Evolutionary conservation across 1,140 invertebrate species (phyloP), one percentile per base, ranked within the genome.

Genomic region (Hypothenemus hampei): DNA sequence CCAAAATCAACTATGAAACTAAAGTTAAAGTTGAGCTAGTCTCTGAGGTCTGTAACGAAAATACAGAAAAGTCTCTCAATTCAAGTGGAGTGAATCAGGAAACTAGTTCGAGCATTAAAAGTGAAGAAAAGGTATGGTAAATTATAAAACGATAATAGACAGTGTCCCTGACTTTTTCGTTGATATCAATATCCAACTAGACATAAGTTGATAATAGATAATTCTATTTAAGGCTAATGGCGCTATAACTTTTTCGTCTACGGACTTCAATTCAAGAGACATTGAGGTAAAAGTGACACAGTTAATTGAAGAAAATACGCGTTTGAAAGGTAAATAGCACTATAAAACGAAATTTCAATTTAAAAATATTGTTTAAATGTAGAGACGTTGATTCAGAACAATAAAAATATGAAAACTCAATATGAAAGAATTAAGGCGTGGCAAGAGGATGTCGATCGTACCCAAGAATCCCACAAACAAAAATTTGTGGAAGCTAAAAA

Each of bases 371-470:
- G 21, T 39, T 45, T 31, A 51, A 8, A 11, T 61, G 55, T 24
- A 68, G 76, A 78, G 61, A 76, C 77, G 2, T 57, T 81, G 22
- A 64, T 69, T 4, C 71, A 76, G 50, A 80, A 80, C 52, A 81
- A 78, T 61, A 50, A 72, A 26, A 69, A 73, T 1, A 76, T 80
- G 71, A 78, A 78, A 49, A 64, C 75, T 21, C 76, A 80, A 50
- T 75, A 78, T 36, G 73, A 71, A 18, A 72, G 66, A 15, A 59
- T 81, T 3, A 61, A 68, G 1, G 61, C 55, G 1, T 80, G 77
- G 76, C 76, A 77, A 56, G 65, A 75, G 21, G 73, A 78, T 50
- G 69, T 78, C 0, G 60, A 65, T 20, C 66, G 65, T 43, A 68
- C 77, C 8, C 72, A 75, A 22, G 63, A 73, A 21, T 66, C 69